Evolutionary conservation across 2,888 invertebrate species (phyloP), one percentile per base, ranked within the genome.

Genomic region (Palloptera scutellata): DNA sequence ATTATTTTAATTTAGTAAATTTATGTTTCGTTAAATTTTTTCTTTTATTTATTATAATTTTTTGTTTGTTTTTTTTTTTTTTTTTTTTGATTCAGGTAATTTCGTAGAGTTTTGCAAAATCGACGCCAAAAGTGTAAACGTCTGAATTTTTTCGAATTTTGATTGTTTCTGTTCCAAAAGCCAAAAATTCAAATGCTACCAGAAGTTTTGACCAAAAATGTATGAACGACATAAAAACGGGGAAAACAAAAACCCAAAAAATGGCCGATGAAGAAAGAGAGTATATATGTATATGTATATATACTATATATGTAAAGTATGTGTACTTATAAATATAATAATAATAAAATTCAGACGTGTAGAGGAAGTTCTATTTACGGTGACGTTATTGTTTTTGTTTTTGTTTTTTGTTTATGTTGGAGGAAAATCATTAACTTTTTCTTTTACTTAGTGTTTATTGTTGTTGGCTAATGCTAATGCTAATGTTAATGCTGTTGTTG

Each of bases 271-370:
- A 60, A 62, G 54, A 43, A 2, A 30, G n/a, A 30, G 6, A 30
- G 30, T 30, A n/a, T n/a, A n/a, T n/a, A n/a, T n/a, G n/a, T n/a
- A n/a, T n/a, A n/a, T n/a, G n/a, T n/a, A n/a, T n/a, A n/a, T 30
- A 19, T 11, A 12, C 10, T 51, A 51, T 51, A 41, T 51, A 42
- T 20, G 55, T 48, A 65, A 48, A 64, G 30, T 30, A 30, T 6
- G 30, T 30, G 2, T 30, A 30, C 30, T 30, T 30, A 30, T 30
- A 30, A 30, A 30, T 30, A 30, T 63, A 51, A 54, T 55, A 43
- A 59, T 40, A 57, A 61, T 73, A 71, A 79, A 81, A 80, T 80
- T 80, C 80, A 80, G 80, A 80, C 80, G 80, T 70, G 77, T 79
- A 11, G 30, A 20, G 55, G 52, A 57, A 20, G 52, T 62, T 61